Percentiles rank a stretch among this genome's conserved stretches.
These are phyloP conservation scores for Erythrolamprus reginae DNA, from an alignment of 2,113 vertebrate species.

Conservation along the genomic window DNA sequence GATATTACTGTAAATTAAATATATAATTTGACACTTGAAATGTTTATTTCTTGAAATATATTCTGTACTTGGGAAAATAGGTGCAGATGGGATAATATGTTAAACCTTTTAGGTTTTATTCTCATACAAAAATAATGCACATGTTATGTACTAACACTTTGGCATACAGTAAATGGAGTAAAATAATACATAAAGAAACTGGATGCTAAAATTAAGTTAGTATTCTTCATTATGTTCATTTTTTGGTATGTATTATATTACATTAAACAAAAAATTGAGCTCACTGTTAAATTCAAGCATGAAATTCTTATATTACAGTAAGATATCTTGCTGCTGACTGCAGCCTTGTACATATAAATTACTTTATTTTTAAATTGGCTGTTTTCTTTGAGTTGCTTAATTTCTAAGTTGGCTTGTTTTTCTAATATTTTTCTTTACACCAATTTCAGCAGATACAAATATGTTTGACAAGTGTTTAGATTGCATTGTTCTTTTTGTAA, in stretches of 20 bases:
- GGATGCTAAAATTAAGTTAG: slow-evolving; percentile 67
- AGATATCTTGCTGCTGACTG: slow-evolving; percentile 58
- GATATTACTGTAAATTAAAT: slow-evolving; percentile 62
- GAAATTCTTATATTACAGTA: slow-evolving; percentile 56
- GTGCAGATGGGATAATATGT: slow-evolving; percentile 58
- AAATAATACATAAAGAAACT: slow-evolving; percentile 60
- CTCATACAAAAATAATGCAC: slow-evolving; percentile 58
- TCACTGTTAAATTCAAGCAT: slow-evolving; percentile 65
- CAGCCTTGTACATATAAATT: slow-evolving; percentile 30
- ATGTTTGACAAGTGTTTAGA: slow-evolving; percentile 24
- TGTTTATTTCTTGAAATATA: slow-evolving; percentile 64
- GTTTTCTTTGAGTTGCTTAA: slow-evolving; percentile 36
- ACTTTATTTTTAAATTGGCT: slow-evolving; percentile 45
- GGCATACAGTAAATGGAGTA: slow-evolving; percentile 62
- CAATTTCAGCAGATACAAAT: slow-evolving; percentile 31
- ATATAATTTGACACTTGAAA: slow-evolving; percentile 61
- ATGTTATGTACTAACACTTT: slow-evolving; percentile 69
- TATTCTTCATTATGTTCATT: slow-evolving; percentile 63
- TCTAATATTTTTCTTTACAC: slow-evolving; percentile 24
- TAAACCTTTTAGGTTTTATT: slow-evolving; percentile 56
- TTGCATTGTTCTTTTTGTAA: background rate
- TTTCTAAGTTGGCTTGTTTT: slow-evolving; percentile 37
- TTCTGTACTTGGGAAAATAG: slow-evolving; percentile 64
- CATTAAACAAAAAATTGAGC: slow-evolving; percentile 63
- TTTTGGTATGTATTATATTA: slow-evolving; percentile 68